A percentile compares a stretch with the other conserved stretches of the same genome.
Conservation (phyloP, 2,797 vertebrate species). For the Hirundo rustica region DNA sequence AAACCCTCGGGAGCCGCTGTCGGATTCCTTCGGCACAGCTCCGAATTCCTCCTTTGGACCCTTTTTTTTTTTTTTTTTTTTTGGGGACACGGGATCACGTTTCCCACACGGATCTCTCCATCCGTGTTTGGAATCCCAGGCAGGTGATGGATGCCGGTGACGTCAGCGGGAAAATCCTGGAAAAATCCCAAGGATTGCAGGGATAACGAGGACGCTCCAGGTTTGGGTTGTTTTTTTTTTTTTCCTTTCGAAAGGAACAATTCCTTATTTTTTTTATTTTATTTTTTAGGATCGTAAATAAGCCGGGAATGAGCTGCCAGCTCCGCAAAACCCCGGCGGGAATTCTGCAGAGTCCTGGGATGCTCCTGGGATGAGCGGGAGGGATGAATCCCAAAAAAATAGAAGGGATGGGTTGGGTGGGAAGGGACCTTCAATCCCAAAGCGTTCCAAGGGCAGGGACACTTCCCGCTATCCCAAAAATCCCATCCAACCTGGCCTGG, state of each 20-base stretch:
- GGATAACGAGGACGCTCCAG: accelerated
- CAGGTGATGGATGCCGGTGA: not conserved
- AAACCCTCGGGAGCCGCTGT: not conserved
- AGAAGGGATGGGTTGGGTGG: not conserved
- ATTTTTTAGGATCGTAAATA: not conserved
- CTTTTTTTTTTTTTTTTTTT: too few species aligned
- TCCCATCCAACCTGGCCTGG: too few species aligned
- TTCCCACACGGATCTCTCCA: not conserved
- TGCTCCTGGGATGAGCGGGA: not conserved
- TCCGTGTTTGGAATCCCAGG: not conserved
- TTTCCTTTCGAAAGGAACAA: not conserved
- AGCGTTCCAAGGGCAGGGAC: not conserved
- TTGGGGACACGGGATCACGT: not conserved
- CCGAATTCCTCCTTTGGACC: not conserved
- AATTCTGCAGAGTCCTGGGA: not conserved
- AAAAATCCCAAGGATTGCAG: not conserved
- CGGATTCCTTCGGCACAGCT: not conserved
- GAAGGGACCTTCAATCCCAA: too few species aligned
- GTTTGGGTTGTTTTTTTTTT: too few species aligned
- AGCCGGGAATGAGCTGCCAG: not conserved
- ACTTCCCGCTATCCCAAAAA: not conserved
- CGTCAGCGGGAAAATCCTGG: not conserved
- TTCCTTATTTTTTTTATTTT: not conserved
- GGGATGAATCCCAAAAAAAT: not conserved
- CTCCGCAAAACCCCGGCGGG: too few species aligned